These are phyloP conservation scores for Spodoptera frugiperda DNA, from an alignment of 1,140 invertebrate species.

Conservation along the genomic window DNA sequence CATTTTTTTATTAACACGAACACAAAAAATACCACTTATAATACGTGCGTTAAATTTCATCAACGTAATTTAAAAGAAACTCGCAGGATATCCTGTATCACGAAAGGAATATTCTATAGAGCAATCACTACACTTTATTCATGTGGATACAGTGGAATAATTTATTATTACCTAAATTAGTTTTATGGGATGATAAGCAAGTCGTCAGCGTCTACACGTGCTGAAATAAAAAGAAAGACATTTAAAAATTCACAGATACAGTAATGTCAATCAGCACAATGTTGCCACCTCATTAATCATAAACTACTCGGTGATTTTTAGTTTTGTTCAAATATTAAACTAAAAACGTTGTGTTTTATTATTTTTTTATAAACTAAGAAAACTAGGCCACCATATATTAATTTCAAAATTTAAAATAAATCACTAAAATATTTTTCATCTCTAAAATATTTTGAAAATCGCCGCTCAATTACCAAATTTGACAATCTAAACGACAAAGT, in stretches of 20 bases:
- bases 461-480: no score
- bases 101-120: not conserved
- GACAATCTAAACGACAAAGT: no score
- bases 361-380: no score
- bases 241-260: constrained; percentile 49
- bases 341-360: no score
- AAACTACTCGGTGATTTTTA: not conserved
- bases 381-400: no score
- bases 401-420: no score
- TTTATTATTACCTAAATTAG: constrained; percentile 42
- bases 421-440: no score
- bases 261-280: constrained; percentile 35
- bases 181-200: constrained; percentile 59
- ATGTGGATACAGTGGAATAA: constrained; percentile 22
- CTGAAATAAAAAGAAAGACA: constrained; percentile 76
- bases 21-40: constrained; percentile 32
- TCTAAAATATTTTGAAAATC: no score
- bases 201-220: constrained; percentile 81
- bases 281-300: not conserved
- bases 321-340: no score
- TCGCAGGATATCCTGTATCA: not conserved
- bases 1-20: constrained; percentile 44
- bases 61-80: not conserved
- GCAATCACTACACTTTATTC: constrained; percentile 12
- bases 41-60: not conserved